Evolutionary conservation across 1,140 invertebrate species (phyloP).

Genomic region (Drosophila guanche): DNA sequence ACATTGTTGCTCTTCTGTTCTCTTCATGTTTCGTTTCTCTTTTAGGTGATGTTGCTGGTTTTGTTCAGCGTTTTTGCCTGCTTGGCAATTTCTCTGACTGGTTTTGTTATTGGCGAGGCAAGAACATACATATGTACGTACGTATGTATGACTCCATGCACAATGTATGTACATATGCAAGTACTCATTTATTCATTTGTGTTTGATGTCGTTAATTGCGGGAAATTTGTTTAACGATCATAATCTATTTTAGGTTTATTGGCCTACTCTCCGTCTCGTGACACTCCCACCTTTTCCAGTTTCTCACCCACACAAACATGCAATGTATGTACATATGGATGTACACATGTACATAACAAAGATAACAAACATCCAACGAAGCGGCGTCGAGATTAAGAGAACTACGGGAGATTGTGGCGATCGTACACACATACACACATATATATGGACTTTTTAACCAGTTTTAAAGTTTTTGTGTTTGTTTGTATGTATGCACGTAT

Average conservation of each 20-base stretch:
- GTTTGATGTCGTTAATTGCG: no score
- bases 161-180: conserved; percentile 19
- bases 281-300: no score
- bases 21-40: not conserved
- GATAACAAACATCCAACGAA: no score
- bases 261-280: no score
- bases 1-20: not conserved
- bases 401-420: not conserved
- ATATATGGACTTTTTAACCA: not conserved
- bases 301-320: no score
- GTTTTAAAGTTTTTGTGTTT: no score
- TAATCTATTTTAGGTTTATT: no score
- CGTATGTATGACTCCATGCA: conserved; percentile 4
- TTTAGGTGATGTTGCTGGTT: no score
- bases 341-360: no score
- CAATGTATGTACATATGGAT: not conserved
- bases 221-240: no score
- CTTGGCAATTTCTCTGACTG: not conserved
- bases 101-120: conserved; percentile 3
- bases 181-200: conserved; percentile 18
- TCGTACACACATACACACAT: no score
- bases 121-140: conserved; percentile 20
- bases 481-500: not conserved
- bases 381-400: conserved; percentile 7
- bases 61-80: not conserved